These are phyloP conservation scores for Thalpophila matura DNA, from an alignment of 2,888 invertebrate species.

Conservation along the genomic window DNA sequence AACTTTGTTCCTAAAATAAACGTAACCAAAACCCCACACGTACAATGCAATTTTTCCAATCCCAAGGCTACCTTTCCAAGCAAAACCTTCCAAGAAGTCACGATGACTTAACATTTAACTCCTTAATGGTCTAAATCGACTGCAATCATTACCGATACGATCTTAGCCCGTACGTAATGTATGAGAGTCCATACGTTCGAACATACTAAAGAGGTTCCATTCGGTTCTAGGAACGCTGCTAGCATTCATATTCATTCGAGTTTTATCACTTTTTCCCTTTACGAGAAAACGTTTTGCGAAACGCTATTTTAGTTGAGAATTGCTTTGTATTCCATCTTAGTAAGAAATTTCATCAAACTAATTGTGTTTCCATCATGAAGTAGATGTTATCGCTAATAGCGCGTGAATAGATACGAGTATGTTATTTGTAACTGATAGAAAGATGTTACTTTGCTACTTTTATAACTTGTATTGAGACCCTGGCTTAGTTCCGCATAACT, in stretches of 20 bases:
- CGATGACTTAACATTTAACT: conserved; percentile 47
- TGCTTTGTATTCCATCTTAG: not conserved
- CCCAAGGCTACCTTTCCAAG: conserved; percentile 10
- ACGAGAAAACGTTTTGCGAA: conserved; percentile 17
- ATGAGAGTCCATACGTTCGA: conserved; percentile 39
- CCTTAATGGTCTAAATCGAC: conserved; percentile 53
- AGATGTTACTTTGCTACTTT: too few species aligned
- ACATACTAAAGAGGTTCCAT: conserved; percentile 53
- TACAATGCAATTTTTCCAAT: conserved; percentile 9
- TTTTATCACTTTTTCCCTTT: conserved; percentile 45
- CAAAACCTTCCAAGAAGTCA: conserved; percentile 23
- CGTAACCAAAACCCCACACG: not conserved
- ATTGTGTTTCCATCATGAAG: not conserved
- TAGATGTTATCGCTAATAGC: not conserved
- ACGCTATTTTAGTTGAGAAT: conserved; percentile 29
- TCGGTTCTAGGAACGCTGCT: conserved; percentile 40
- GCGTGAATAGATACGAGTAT: not conserved
- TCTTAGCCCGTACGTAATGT: conserved; percentile 48
- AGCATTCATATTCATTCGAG: conserved; percentile 43
- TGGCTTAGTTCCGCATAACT: too few species aligned
- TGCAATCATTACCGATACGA: conserved; percentile 57
- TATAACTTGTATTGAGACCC: too few species aligned
- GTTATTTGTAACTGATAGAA: too few species aligned
- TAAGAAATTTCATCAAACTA: not conserved
- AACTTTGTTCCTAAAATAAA: too few species aligned